phyloP scores from a whole-genome alignment of 2,113 vertebrate genomes.

The Hemicordylus capensis region DNA sequence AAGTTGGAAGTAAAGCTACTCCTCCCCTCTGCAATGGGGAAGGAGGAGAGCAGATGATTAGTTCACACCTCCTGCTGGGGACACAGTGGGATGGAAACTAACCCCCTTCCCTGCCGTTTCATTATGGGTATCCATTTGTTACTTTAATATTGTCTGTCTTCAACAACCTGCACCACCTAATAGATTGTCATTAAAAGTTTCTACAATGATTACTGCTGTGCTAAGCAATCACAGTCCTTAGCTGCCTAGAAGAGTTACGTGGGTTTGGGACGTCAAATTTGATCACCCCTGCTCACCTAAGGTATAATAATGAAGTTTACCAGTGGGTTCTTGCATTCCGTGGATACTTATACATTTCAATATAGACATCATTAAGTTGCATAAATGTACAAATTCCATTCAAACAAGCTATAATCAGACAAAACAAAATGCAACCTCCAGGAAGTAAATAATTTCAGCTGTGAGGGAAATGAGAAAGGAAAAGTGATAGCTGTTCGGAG shows the following conservation, averaged over 20 bases:
- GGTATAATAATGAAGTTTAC: constrained; percentile 19
- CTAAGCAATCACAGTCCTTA: constrained; percentile 5
- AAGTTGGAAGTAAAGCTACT: not conserved
- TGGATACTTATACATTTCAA: constrained; percentile 43
- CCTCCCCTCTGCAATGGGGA: not conserved
- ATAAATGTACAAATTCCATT: constrained; percentile 56
- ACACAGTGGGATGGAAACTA: not conserved
- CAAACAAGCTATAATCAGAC: constrained; percentile 63
- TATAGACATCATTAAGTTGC: constrained; percentile 49
- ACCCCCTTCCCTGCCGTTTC: not conserved
- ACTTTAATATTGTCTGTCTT: constrained; percentile 20
- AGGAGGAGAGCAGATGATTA: not conserved
- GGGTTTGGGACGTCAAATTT: constrained; percentile 11
- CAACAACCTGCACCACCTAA: not conserved
- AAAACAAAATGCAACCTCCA: constrained; percentile 66
- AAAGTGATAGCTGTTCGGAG: constrained; percentile 56
- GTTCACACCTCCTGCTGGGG: not conserved
- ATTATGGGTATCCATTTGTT: constrained; percentile 6
- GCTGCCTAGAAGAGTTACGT: constrained; percentile 16
- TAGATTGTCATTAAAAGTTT: not conserved
- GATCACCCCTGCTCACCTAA: constrained; percentile 33
- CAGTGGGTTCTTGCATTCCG: constrained; percentile 24
- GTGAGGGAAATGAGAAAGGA: constrained; percentile 67
- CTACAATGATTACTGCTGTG: not conserved
- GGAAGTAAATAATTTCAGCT: constrained; percentile 72